These are phyloP conservation scores for Ips typographus DNA, from an alignment of 1,140 invertebrate genomes.

Conservation along the genomic window DNA sequence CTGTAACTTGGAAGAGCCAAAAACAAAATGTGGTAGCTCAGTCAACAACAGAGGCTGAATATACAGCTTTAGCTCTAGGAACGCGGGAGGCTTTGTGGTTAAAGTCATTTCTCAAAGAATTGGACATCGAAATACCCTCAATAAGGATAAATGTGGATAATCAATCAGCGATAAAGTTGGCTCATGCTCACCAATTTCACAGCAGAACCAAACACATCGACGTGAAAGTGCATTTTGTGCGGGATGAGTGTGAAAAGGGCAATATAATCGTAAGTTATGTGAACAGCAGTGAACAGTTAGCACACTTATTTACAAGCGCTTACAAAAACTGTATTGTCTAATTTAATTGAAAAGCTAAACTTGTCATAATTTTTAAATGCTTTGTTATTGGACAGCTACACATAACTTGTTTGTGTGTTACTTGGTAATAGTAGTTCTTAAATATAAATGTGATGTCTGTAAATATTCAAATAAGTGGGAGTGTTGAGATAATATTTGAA, in stretches of 20 bases:
- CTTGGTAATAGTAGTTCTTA: no score
- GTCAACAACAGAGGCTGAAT: conserved; percentile 51
- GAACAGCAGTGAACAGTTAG: conserved; percentile 12
- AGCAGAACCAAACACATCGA: conserved; percentile 30
- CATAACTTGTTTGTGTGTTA: no score
- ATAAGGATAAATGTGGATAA: conserved; percentile 41
- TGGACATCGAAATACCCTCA: conserved; percentile 23
- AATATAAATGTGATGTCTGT: no score
- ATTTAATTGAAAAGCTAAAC: conserved; percentile 18
- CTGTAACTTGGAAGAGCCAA: conserved; percentile 43
- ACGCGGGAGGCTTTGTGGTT: conserved; percentile 35
- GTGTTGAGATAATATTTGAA: no score
- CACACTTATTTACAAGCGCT: conserved; percentile 23
- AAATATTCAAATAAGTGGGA: no score
- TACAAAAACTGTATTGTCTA: conserved; percentile 13
- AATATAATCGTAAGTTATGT: conserved; percentile 22
- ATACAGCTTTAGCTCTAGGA: conserved; percentile 44
- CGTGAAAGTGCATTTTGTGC: conserved; percentile 25
- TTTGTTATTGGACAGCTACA: no score
- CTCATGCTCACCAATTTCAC: conserved; percentile 19
- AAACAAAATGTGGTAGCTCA: conserved; percentile 48
- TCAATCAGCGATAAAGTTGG: conserved; percentile 15
- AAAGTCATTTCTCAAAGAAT: conserved; percentile 8
- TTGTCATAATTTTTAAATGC: neutral
- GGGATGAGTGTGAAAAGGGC: conserved; percentile 28